phyloP scores from a whole-genome alignment of 2,113 vertebrate genomes.

The Albula glossodonta region DNA sequence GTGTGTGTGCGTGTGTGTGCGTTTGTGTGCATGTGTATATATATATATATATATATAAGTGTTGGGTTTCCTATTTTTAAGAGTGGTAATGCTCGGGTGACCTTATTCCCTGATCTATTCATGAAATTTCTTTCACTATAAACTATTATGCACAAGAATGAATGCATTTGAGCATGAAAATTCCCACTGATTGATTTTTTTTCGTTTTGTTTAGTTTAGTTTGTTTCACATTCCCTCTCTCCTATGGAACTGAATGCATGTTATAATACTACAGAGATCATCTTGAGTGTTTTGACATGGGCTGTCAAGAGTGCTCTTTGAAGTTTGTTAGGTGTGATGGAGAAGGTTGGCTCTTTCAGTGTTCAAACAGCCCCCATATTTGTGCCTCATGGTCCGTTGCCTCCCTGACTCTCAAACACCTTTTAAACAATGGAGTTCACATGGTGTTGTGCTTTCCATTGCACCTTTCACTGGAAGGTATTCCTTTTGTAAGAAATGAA shows the following conservation, averaged over 20 bases:
- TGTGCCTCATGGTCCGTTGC: slow-evolving; percentile 17
- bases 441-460: neutral
- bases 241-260: neutral
- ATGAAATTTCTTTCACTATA: neutral
- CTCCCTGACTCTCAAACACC: slow-evolving; percentile 21
- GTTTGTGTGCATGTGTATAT: too few relatives aligned
- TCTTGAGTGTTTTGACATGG: slow-evolving; percentile 27
- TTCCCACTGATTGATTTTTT: neutral
- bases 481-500: neutral
- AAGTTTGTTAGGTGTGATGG: slow-evolving; percentile 24
- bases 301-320: slow-evolving; percentile 22
- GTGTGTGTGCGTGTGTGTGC: too few relatives aligned
- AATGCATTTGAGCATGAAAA: neutral
- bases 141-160: neutral
- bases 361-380: slow-evolving; percentile 18
- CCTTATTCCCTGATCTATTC: neutral
- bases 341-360: slow-evolving; percentile 19
- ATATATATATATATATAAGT: too few relatives aligned
- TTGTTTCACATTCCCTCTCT: neutral
- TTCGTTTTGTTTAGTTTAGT: neutral
- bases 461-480: neutral
- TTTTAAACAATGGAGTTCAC: slow-evolving; percentile 11
- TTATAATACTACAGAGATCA: neutral
- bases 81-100: too few relatives aligned
- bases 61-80: too few relatives aligned